Evolutionary conservation across 1,140 invertebrate genomes (phyloP), one percentile per base, ranked within the genome.

Genomic region (Leptonema lineaticorne): DNA sequence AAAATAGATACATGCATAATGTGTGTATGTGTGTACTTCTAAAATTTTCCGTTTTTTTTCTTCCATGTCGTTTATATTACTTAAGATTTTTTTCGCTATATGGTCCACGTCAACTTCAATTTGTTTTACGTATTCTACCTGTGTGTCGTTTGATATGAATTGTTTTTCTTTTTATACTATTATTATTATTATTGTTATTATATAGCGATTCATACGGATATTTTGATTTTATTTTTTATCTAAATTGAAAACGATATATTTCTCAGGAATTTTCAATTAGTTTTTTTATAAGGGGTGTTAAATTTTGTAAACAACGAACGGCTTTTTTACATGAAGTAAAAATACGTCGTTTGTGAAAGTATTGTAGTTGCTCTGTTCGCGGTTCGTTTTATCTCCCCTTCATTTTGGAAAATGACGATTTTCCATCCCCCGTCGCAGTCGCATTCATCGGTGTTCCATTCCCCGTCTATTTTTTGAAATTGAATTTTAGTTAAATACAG

Each of bases 401-500:
- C 16, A 14, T 41, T 14, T 14, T 2, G 2, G 3, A 9, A 16
- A 2, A 11, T 41, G 59, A 27, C 30, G 30, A 22, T 60, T 58
- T n/a, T n/a, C n/a, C n/a, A n/a, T n/a, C 50, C 3, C 7, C 26
- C 24, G n/a, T 58, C 56, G 56, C 16, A 4, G 5, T 11, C 59
- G 37, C 59, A 14, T 29, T 29, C 28, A 26, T 18, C 22, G 56
- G 24, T 48, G 65, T 41, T 58, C 37, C 8, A 18, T 28, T 59
- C 26, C 59, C 24, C 26, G 48, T 45, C 33, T 37, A 33, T 53
- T 66, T n/a, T 59, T 33, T 27, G 68, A 69, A 63, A 69, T 69
- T 69, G 68, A 69, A 69, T 69, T 69, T 69, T 69, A 69, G 68
- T 69, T 69, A 69, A 69, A 69, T 69, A 60, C 30, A 28, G 56